phyloP scores from a whole-genome alignment of 1,140 invertebrate genomes.

The Venturia canescens region DNA sequence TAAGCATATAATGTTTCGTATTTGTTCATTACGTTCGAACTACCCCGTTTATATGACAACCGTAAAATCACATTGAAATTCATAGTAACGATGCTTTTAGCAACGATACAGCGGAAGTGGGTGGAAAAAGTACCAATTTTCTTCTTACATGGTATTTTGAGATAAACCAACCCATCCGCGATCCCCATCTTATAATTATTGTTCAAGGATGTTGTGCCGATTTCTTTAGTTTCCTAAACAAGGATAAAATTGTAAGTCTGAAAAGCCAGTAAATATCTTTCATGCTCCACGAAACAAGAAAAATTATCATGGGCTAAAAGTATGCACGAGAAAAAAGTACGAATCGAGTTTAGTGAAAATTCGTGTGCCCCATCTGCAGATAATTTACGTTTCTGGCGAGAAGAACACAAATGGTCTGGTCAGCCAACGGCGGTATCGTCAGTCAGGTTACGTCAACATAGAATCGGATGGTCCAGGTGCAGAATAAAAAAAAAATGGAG shows the following conservation, averaged over 20 bases:
- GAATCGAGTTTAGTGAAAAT: too few species aligned
- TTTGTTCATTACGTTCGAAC: neutral
- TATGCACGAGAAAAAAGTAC: too few species aligned
- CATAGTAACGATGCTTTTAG: too few species aligned
- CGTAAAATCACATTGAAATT: neutral
- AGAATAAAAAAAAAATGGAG: slow-evolving; percentile 50
- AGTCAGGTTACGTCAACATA: slow-evolving; percentile 58
- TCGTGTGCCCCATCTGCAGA: neutral
- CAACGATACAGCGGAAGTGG: too few species aligned
- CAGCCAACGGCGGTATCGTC: neutral
- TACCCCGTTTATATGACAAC: neutral
- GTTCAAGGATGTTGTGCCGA: too few species aligned
- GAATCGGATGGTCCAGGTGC: slow-evolving; percentile 60
- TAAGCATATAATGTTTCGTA: neutral
- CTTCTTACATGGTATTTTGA: too few species aligned
- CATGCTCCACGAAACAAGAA: neutral
- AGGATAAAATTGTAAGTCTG: too few species aligned
- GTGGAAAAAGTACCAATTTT: too few species aligned
- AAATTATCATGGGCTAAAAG: neutral
- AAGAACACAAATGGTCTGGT: neutral
- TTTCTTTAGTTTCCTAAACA: too few species aligned
- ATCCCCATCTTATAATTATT: too few species aligned
- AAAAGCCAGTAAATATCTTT: too few species aligned
- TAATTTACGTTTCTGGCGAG: neutral
- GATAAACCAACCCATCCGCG: too few species aligned